Percentiles rank a stretch among this genome's conserved stretches.
These are phyloP conservation scores for Slavum lentiscoides DNA, from an alignment of 2,888 invertebrate species.

Conservation along the genomic window DNA sequence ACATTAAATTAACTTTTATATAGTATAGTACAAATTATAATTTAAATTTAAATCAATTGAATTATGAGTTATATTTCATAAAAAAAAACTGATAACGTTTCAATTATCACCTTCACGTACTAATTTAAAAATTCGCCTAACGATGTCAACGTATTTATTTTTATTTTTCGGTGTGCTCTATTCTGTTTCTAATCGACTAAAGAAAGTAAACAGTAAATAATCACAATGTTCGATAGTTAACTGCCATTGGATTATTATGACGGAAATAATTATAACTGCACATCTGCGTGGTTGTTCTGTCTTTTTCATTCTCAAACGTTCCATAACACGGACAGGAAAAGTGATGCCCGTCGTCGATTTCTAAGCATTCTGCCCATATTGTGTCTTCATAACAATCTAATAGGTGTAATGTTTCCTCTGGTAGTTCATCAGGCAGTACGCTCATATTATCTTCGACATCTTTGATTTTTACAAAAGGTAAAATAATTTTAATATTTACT, in stretches of 20 bases:
- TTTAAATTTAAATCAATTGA: too few relatives aligned
- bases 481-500: slow-evolving; percentile 11
- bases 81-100: not conserved
- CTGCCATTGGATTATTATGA: not conserved
- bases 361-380: not conserved
- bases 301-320: not conserved
- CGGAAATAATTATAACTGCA: not conserved
- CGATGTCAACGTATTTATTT: not conserved
- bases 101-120: not conserved
- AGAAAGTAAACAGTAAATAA: not conserved
- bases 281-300: not conserved
- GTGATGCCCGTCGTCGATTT: not conserved
- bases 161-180: not conserved
- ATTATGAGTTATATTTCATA: too few relatives aligned
- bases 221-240: not conserved
- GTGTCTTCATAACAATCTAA: slow-evolving; percentile 7
- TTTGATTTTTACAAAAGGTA: slow-evolving; percentile 5
- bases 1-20: too few relatives aligned
- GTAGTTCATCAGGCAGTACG: not conserved
- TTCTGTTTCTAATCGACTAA: not conserved
- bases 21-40: too few relatives aligned
- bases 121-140: not conserved
- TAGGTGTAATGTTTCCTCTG: slow-evolving; percentile 5
- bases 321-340: not conserved
- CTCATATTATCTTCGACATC: not conserved